Evolutionary conservation across 2,888 invertebrate species (phyloP), one percentile per base, ranked within the genome.

Genomic region (Chelonus formosanus): DNA sequence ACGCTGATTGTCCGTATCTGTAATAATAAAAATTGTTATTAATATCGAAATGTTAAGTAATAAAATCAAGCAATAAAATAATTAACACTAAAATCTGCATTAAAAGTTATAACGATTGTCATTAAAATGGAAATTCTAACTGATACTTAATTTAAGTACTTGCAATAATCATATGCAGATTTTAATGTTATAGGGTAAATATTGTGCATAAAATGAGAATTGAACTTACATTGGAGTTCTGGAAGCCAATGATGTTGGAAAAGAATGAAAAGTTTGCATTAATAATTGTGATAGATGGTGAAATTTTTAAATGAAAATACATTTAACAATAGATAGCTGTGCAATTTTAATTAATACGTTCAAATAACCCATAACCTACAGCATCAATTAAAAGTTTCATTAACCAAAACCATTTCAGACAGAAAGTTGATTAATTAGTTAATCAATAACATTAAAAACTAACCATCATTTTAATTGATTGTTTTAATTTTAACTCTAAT

Each of bases 1-100:
- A 60, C 97, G 91, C 84, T 97, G 95, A 85, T 95, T 95, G 88
- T 97, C 97, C 75, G 96, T 96, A 84, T 94, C 94, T 96, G 90
- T 67, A 90, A 76, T 70, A 43, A 35, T 8, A 47, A 34, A 56
- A 20, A 70, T 20, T 67, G 45, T 45, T 44, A 61, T 20, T 31
- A 44, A 10, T 50, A 47, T 32, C 20, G 47, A 53, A 57, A 36
- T 6, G 20, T 48, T 47, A 36, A 55, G 31, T 55, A 54, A 31
- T 5, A 40, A 20, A 20, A 20, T 20, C 20, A 20, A 1, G 20
- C 20, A 20, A 2, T 20, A 20, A 20, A 20, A 20, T 20, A 1
- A 20, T 20, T 2, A 20, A 20, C 20, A 20, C 20, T 20, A 20
- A 20, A 20, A 20, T 20, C 20, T 20, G 20, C 20, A 2, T 20